phyloP scores from a whole-genome alignment of 2,113 vertebrate genomes.

The Chrysochloris asiatica region DNA sequence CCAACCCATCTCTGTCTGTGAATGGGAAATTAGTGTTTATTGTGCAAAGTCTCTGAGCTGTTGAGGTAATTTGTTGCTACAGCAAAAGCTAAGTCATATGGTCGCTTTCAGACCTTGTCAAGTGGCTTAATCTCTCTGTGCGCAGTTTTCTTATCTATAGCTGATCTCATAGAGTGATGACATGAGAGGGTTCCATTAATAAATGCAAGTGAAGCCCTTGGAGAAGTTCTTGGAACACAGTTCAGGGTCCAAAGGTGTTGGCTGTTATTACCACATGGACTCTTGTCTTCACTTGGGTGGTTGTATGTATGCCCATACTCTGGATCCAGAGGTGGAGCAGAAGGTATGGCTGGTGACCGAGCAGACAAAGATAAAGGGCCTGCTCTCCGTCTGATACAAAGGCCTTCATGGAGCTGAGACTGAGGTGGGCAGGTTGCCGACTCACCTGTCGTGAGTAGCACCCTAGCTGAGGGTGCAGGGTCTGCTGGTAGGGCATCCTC shows the following conservation, averaged over 20 bases:
- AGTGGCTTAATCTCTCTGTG: not conserved
- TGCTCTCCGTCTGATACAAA: no score
- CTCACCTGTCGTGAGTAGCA: conserved; percentile 81
- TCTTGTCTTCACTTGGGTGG: fast-evolving
- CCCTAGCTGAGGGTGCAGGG: conserved; percentile 70
- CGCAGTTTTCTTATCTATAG: not conserved
- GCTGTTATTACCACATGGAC: not conserved
- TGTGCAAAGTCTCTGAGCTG: not conserved
- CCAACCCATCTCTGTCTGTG: not conserved
- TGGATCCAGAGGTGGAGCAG: not conserved
- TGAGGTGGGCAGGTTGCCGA: not conserved
- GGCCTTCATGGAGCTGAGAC: not conserved
- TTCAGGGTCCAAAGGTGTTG: not conserved
- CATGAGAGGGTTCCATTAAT: not conserved
- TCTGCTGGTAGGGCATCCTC: conserved; percentile 75
- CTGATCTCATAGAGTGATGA: no score
- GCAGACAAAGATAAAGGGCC: not conserved
- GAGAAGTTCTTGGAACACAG: not conserved
- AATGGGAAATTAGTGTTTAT: not conserved
- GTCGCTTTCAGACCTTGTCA: not conserved
- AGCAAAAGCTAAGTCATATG: not conserved
- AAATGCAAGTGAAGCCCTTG: not conserved
- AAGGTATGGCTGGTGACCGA: not conserved
- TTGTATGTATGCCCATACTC: not conserved
- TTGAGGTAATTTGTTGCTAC: not conserved